Conservation (phyloP, 2,113 vertebrate genomes). For the Aegotheles bennettii region DNA sequence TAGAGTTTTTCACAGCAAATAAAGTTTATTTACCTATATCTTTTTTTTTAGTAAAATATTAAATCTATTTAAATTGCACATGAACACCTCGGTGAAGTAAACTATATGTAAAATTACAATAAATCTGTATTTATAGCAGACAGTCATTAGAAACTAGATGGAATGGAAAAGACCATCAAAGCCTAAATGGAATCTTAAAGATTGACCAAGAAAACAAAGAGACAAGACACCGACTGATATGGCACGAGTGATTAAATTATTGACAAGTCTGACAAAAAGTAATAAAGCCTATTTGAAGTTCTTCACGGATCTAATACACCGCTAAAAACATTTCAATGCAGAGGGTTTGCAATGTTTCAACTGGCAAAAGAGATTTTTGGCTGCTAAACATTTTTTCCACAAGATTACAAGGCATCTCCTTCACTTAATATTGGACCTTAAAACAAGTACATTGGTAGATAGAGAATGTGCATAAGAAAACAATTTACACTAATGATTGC, state of each 20-base stretch:
- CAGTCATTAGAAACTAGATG: constrained; percentile 13
- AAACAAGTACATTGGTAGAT: neutral
- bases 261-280: neutral
- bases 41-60: constrained; percentile 63
- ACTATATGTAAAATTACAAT: neutral
- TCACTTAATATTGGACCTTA: constrained; percentile 45
- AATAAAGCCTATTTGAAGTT: constrained; percentile 3
- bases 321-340: neutral
- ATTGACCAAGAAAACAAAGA: constrained; percentile 7
- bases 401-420: constrained; percentile 50
- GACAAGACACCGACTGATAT: neutral
- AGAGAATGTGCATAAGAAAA: neutral
- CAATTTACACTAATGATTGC: neutral
- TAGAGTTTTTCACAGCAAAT: constrained; percentile 63
- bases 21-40: constrained; percentile 47
- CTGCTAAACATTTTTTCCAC: constrained; percentile 10
- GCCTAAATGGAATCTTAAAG: neutral
- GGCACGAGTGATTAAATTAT: constrained; percentile 43
- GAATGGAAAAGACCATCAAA: constrained; percentile 25
- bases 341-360: neutral
- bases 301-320: neutral
- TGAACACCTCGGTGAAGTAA: constrained; percentile 32
- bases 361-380: constrained; percentile 8
- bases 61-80: constrained; percentile 25
- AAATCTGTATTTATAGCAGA: neutral